These are phyloP conservation scores for Danio kyathit DNA, from an alignment of 2,797 vertebrate species.

Conservation along the genomic window DNA sequence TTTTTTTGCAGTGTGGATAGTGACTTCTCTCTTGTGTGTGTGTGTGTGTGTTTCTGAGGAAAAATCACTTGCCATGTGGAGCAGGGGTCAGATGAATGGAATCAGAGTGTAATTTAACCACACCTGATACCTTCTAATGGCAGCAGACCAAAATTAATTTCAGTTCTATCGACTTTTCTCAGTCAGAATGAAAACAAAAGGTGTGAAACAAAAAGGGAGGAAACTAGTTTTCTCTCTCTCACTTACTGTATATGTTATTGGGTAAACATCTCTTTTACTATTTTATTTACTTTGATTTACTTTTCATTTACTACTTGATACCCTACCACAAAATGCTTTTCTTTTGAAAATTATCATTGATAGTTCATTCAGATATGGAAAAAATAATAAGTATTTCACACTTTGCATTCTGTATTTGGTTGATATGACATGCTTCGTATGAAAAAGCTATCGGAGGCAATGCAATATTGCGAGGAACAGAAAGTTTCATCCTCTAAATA, in stretches of 20 bases:
- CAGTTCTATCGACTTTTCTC: background rate
- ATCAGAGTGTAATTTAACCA: slow-evolving; percentile 20
- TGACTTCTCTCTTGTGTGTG: background rate
- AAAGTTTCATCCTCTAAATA: too few species aligned
- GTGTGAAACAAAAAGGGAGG: background rate
- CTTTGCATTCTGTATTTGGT: background rate
- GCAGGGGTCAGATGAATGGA: slow-evolving; percentile 17
- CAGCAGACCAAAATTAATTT: background rate
- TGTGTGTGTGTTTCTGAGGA: background rate
- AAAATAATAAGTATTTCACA: background rate
- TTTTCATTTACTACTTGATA: too few species aligned
- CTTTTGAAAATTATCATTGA: background rate
- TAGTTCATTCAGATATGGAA: background rate
- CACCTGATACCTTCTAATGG: slow-evolving; percentile 11
- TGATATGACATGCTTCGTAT: background rate
- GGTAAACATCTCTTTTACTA: background rate
- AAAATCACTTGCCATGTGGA: slow-evolving; percentile 30
- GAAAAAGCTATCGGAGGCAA: background rate
- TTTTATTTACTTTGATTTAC: too few species aligned
- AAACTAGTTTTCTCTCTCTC: background rate
- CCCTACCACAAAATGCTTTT: background rate
- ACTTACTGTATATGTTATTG: background rate
- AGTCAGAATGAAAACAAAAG: background rate
- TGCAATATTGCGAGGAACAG: background rate
- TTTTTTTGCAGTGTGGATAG: too few species aligned